Evolutionary conservation across 2,797 vertebrate species (phyloP).

Genomic region (Podargus strigoides): DNA sequence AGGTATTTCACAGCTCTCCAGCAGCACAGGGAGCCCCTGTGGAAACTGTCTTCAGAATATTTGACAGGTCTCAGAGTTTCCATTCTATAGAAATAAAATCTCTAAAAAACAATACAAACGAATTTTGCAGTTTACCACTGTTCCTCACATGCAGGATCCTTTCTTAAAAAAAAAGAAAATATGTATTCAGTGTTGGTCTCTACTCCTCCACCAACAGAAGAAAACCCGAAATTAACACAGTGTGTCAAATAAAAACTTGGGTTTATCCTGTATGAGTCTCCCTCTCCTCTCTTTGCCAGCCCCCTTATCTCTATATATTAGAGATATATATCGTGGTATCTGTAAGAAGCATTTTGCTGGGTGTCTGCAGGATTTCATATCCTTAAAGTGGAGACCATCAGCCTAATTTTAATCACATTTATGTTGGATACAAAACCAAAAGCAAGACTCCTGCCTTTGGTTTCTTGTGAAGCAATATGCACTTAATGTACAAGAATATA

Average conservation of each 20-base stretch:
- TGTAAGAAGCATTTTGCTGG: background rate
- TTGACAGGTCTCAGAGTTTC: background rate
- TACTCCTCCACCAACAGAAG: background rate
- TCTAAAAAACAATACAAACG: background rate
- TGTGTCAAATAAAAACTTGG: background rate
- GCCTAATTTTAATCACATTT: background rate
- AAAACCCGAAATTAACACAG: background rate
- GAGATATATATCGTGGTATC: background rate
- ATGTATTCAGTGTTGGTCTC: background rate
- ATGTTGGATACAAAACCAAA: background rate
- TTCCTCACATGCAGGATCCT: background rate
- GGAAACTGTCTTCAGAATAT: background rate
- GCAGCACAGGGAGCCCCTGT: background rate
- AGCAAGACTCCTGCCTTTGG: background rate
- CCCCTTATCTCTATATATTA: background rate
- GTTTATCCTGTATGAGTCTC: background rate
- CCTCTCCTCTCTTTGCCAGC: background rate
- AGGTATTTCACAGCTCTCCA: background rate
- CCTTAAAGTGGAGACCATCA: background rate
- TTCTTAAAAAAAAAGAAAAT: background rate
- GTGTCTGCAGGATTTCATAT: background rate
- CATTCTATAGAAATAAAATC: background rate
- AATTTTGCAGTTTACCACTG: background rate
- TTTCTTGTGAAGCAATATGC: background rate
- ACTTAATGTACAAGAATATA: background rate